These are phyloP conservation scores for Stenolophus ochropezus DNA, from an alignment of 2,888 invertebrate genomes.

Conservation along the genomic window DNA sequence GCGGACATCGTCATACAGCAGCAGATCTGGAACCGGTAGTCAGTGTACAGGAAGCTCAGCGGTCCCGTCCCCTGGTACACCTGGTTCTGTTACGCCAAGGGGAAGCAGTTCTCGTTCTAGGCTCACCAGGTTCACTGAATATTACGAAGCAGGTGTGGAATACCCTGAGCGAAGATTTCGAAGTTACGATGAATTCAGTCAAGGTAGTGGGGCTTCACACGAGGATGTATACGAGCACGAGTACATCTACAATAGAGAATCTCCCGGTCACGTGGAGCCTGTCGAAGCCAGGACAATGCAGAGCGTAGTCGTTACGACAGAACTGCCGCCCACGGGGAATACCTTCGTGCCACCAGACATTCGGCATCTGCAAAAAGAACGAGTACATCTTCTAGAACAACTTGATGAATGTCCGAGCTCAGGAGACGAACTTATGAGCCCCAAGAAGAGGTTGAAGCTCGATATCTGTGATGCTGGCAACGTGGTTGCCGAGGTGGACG, in stretches of 20 bases:
- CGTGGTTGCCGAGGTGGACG: conserved; percentile 70
- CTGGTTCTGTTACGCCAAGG: conserved; percentile 72
- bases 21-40: conserved; percentile 70
- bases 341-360: conserved; percentile 76
- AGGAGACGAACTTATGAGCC: conserved; percentile 80
- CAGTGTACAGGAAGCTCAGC: conserved; percentile 72
- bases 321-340: conserved; percentile 70
- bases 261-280: conserved; percentile 72
- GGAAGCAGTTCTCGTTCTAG: conserved; percentile 74
- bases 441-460: conserved; percentile 81
- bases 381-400: conserved; percentile 82
- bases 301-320: conserved; percentile 76
- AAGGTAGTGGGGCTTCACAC: conserved; percentile 80
- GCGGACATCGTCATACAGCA: conserved; percentile 76
- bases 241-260: conserved; percentile 72
- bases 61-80: conserved; percentile 75
- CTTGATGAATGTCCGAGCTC: conserved; percentile 83
- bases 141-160: conserved; percentile 74
- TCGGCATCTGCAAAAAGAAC: conserved; percentile 81
- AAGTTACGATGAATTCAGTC: conserved; percentile 84
- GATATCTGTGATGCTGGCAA: conserved; percentile 72
- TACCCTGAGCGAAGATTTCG: conserved; percentile 77
- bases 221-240: conserved; percentile 77
- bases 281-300: conserved; percentile 71
- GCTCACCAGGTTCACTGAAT: conserved; percentile 73